Evolutionary conservation across 2,888 invertebrate genomes (phyloP).

Genomic region (Hypomecis punctinalis): DNA sequence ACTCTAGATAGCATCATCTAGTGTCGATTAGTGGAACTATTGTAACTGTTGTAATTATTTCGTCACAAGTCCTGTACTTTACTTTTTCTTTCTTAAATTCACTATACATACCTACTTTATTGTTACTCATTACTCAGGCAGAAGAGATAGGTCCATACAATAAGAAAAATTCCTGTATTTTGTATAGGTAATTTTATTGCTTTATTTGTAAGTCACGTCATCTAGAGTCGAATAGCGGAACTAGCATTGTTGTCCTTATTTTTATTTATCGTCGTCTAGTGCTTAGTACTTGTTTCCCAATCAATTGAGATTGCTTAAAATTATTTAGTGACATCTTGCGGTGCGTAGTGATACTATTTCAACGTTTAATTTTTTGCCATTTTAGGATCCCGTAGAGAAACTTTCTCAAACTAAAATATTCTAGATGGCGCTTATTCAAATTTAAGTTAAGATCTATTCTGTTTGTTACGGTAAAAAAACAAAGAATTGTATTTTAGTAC

Average conservation of each 20-base stretch:
- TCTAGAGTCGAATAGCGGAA: background rate
- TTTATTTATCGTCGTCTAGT: background rate
- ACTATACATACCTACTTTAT: no score
- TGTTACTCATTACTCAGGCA: no score
- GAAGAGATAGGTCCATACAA: no score
- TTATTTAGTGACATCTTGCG: no score
- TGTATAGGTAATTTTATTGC: background rate
- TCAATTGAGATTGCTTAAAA: no score
- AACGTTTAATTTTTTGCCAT: no score
- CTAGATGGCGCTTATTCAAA: constrained; percentile 33
- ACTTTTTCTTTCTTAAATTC: no score
- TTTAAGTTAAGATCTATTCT: background rate
- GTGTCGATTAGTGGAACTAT: constrained; percentile 15
- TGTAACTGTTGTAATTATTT: background rate
- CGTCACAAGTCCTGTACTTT: no score
- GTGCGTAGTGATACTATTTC: no score
- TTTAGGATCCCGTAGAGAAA: no score
- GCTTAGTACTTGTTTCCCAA: background rate
- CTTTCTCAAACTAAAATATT: no score
- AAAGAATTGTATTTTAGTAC: constrained; percentile 12
- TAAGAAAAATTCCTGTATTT: no score
- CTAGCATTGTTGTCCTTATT: background rate
- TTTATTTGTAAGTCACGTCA: background rate
- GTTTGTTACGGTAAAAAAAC: background rate
- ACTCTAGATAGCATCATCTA: constrained; percentile 26